phyloP scores from a whole-genome alignment of 2,888 invertebrate species.

The Nomada flava region DNA sequence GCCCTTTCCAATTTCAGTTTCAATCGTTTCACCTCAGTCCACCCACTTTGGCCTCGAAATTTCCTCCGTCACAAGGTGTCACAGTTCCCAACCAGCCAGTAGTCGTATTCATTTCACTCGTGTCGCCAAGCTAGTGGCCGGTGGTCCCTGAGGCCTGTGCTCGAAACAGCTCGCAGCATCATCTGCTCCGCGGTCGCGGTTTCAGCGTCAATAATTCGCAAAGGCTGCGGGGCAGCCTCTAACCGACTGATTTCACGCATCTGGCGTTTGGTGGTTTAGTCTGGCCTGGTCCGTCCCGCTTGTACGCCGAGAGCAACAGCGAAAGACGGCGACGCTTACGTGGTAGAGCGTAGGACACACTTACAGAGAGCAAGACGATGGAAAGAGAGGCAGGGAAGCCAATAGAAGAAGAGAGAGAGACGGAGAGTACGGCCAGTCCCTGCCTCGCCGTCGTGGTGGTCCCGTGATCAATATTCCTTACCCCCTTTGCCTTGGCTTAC shows the following conservation, averaged over 20 bases:
- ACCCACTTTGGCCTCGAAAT: not conserved
- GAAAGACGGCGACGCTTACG: slow-evolving; percentile 53
- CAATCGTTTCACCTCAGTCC: not conserved
- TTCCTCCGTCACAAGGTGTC: not conserved
- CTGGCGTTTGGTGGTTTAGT: slow-evolving; percentile 81
- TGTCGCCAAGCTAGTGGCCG: not conserved
- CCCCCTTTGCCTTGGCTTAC: slow-evolving; percentile 83
- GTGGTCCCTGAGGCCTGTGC: slow-evolving; percentile 33
- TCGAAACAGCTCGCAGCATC: slow-evolving; percentile 64
- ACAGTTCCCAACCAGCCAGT: not conserved
- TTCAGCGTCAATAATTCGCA: slow-evolving; percentile 77
- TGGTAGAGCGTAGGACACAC: slow-evolving; percentile 49
- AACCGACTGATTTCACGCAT: slow-evolving; percentile 81
- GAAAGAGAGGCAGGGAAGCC: slow-evolving; percentile 17
- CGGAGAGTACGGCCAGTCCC: slow-evolving; percentile 76
- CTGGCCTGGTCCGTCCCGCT: slow-evolving; percentile 65
- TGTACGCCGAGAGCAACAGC: slow-evolving; percentile 46
- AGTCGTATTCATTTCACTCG: slow-evolving; percentile 19
- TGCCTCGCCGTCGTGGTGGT: slow-evolving; percentile 75
- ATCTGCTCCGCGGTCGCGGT: slow-evolving; percentile 70
- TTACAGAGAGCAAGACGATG: slow-evolving; percentile 58
- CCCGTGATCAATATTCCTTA: slow-evolving; percentile 84
- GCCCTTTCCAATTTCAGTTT: not conserved
- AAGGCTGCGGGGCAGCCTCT: slow-evolving; percentile 74
- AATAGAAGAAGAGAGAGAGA: slow-evolving; percentile 42